phyloP scores from a whole-genome alignment of 2,888 invertebrate genomes.

The Malthinus flaveolus region DNA sequence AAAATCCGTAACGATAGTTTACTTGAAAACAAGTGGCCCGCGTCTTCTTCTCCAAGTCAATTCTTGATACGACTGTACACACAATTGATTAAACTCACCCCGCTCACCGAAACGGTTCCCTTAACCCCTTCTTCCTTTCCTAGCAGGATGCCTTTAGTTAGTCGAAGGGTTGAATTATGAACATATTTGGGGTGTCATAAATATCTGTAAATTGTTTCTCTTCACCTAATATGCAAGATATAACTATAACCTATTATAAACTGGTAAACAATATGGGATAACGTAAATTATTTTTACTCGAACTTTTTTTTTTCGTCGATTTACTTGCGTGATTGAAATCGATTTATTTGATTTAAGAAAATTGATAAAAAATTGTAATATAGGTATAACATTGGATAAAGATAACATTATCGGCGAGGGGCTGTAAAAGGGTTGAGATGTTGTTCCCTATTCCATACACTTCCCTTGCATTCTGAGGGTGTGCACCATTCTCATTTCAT shows the following conservation, averaged over 20 bases:
- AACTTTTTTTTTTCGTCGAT: not conserved
- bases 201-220: constrained; percentile 46
- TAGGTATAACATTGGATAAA: constrained; percentile 47
- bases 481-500: constrained; percentile 49
- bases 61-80: constrained; percentile 46
- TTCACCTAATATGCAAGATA: constrained; percentile 29
- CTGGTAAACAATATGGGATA: too few species aligned
- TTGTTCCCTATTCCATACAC: constrained; percentile 36
- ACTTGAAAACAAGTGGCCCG: constrained; percentile 37
- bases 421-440: constrained; percentile 45
- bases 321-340: not conserved
- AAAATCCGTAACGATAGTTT: too few species aligned
- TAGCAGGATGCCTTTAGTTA: constrained; percentile 46
- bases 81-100: constrained; percentile 47
- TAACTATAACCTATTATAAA: constrained; percentile 21
- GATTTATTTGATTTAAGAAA: too few species aligned
- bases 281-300: not conserved
- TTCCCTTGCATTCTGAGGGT: constrained; percentile 42
- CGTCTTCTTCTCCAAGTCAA: constrained; percentile 33
- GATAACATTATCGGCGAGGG: constrained; percentile 44
- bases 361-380: constrained; percentile 16
- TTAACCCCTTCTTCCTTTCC: constrained; percentile 33
- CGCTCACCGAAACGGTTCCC: constrained; percentile 34
- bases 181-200: constrained; percentile 50
- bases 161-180: constrained; percentile 48